A percentile compares a stretch with the other conserved stretches of the same genome.
Conservation (phyloP, 2,113 vertebrate genomes). For the Onychostruthus taczanowskii region DNA sequence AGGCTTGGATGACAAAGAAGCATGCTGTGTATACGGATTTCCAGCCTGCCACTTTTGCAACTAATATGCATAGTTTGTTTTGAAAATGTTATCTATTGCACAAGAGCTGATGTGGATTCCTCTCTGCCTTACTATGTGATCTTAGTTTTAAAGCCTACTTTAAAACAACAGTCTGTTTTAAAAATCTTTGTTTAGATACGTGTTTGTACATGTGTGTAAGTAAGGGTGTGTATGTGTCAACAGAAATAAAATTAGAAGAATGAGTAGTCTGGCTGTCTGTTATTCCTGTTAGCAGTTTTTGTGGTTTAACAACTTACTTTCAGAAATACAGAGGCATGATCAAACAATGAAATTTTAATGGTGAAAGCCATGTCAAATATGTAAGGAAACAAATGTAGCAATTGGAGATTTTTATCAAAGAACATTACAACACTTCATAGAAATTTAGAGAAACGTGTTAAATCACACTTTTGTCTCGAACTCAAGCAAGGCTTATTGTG, state of each 20-base stretch:
- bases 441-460: not conserved
- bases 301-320: constrained; percentile 19
- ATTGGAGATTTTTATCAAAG: not conserved
- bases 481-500: not conserved
- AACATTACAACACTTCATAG: rapidly evolving
- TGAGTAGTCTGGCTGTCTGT: not conserved
- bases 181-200: not conserved
- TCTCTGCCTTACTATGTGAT: not conserved
- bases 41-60: not conserved
- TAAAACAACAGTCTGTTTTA: not conserved
- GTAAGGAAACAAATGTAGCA: not conserved
- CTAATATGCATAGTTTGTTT: not conserved
- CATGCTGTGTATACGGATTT: not conserved
- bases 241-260: not conserved
- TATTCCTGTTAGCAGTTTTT: not conserved
- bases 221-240: not conserved
- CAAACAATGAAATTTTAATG: not conserved
- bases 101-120: not conserved
- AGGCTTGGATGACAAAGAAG: not conserved
- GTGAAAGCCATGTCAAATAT: not conserved
- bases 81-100: not conserved
- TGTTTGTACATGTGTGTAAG: not conserved
- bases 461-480: not conserved
- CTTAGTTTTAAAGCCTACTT: not conserved
- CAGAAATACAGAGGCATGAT: not conserved